Evolutionary conservation across 2,113 vertebrate genomes (phyloP).

Genomic region (Megatriorchis doriae): DNA sequence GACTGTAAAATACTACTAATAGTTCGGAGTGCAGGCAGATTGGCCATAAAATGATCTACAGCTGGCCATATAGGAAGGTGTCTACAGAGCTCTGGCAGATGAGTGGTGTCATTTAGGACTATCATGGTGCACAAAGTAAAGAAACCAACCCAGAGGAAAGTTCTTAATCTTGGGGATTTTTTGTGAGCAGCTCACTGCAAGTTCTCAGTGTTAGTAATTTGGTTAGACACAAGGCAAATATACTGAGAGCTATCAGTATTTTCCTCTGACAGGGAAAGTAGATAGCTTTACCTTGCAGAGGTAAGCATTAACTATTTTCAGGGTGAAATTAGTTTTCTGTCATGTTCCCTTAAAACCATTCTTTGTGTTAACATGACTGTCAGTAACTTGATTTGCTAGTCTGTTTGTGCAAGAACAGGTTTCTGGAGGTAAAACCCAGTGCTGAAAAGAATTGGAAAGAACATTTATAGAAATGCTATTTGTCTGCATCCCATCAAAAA

Average conservation of each 20-base stretch:
- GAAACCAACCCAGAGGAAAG: not conserved
- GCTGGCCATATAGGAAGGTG: not conserved
- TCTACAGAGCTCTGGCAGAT: not conserved
- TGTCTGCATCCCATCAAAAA: not conserved
- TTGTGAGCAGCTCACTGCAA: not conserved
- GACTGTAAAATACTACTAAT: not conserved
- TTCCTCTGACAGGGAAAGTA: not conserved
- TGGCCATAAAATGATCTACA: not conserved
- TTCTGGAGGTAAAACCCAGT: not conserved
- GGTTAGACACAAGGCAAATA: not conserved
- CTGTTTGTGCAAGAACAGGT: not conserved
- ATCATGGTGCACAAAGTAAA: not conserved
- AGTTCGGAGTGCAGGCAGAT: not conserved
- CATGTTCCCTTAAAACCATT: not conserved
- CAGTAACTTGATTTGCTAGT: not conserved
- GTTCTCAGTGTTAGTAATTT: not conserved
- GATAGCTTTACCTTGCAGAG: not conserved
- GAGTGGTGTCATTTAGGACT: not conserved
- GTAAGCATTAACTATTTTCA: not conserved
- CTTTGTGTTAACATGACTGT: not conserved
- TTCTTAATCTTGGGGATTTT: not conserved
- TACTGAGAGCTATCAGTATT: not conserved
- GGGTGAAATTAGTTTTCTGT: not conserved
- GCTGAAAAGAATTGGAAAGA: not conserved
- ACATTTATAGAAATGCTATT: not conserved